Evolutionary conservation across 2,888 invertebrate genomes (phyloP), one percentile per base, ranked within the genome.

Genomic region (Brachycybe producta): DNA sequence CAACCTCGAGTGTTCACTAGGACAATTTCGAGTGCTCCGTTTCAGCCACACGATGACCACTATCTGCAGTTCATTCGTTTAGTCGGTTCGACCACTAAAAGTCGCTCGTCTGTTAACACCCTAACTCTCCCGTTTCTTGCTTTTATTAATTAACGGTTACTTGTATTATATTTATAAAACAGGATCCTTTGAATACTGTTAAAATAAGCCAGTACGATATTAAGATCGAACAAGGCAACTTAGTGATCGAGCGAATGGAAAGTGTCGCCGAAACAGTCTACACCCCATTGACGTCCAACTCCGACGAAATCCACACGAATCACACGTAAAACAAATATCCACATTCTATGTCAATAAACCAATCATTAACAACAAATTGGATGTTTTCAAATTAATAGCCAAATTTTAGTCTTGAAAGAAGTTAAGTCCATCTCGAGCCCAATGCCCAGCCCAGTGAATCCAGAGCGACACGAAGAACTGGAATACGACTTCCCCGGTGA

Each of bases 271-370:
- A 21, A 32, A 49, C 49, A 2, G 32, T 41, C 5, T 49, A 32
- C 26, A 17, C 30, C 28, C 49, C 49, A 11, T 23, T 41, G 21
- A 32, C 41, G 19, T 17, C 40, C 2, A 30, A 19, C 19, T 28
- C 28, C 23, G 41, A 49, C 41, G 21, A 41, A 30, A 40, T 40
- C 30, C 19, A 28, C 27, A 41, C 32, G 13, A 49, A 49, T 30
- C 40, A 40, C 41, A 49, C 40, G 49, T 49, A 24, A 2, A 11
- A 30, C n/a, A n/a, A n/a, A n/a, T n/a, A n/a, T n/a, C n/a, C n/a
- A n/a, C n/a, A n/a, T n/a, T n/a, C n/a, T n/a, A n/a, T n/a, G n/a
- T n/a, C n/a, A n/a, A n/a, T n/a, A n/a, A n/a, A n/a, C n/a, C n/a
- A n/a, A n/a, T n/a, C n/a, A n/a, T n/a, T n/a, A n/a, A n/a, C 32